Evolutionary conservation across 2,888 invertebrate genomes (phyloP), one percentile per base, ranked within the genome.

Genomic region (Petrolisthes manimaculis): DNA sequence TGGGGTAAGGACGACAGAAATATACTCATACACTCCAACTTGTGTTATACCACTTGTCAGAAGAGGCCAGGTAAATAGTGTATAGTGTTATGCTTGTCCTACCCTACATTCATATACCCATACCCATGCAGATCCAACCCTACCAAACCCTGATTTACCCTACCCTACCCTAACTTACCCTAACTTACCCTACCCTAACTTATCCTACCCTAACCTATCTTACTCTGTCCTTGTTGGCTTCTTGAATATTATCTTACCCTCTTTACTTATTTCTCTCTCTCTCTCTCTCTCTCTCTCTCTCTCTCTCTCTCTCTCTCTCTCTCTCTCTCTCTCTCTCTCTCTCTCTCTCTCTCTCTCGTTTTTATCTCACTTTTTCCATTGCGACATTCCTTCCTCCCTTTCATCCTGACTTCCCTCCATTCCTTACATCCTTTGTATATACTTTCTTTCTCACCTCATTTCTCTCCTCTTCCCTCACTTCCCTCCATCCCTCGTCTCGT

Each of bases 251-350:
- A 37, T 37, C 37, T 37, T 37, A 37, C 37, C 37, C 37, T 37
- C 21, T 75, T 37, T 21, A 21, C 53, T 54, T 4, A 6, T 8
- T 3, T 51, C 78, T 78, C 78, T 51, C 78, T 78, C 53, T n/a
- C 18, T 71, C n/a, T 12, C 6, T 71, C 71, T 61, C 21, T 18
- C 6, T 12, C n/a, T n/a, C 18, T 71, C 18, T 71, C 14, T 71
- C 6, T 21, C 71, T 71, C 12, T n/a, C 21, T 71, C n/a, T 12
- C 12, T 6, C 14, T 12, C 21, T 71, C 12, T n/a, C 71, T 71
- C 12, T 71, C 12, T 71, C 71, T n/a, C n/a, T 78, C 78, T 78
- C 78, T 78, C 78, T 78, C 78, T 51, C 78, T 78, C 78, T 51
- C 53, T 24, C 37, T 78, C 51, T 51, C 53, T 24, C 78, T 78